Evolutionary conservation across 2,113 vertebrate species (phyloP), one percentile per base, ranked within the genome.

Genomic region (Zosterops lateralis): DNA sequence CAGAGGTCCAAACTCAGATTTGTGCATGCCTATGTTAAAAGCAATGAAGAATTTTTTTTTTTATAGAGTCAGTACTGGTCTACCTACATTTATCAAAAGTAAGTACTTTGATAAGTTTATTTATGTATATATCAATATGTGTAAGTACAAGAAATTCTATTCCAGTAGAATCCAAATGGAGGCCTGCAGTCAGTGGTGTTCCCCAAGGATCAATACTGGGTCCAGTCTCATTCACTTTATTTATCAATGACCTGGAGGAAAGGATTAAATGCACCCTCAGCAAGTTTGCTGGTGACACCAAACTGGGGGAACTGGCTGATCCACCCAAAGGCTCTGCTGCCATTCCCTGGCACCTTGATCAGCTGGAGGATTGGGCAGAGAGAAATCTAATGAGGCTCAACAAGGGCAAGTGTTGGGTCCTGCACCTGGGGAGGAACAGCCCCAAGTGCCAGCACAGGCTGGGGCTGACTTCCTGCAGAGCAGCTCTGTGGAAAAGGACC

Each of bases 81-180:
- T 67, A 56, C 17, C 15, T 72, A n/a, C 5, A 14, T 77, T 17
- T 61, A 62, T 60, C 7, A 62, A 66, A 91, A 77, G 9, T 75
- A 78, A 70, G 9, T 76, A 15, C 22, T 86, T 83, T 38, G 14
- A 2, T 62, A 84, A 34, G 9, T 64, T 91, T 47, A 17, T 74
- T 86, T 92, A 71, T 17, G 48, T 51, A n/a, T n/a, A 48, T 82
- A 29, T 61, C 66, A 93, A 71, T 83, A 71, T 13, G 9, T n/a
- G 0, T 64, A 82, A n/a, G 9, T 80, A 24, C 8, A 36, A 60
- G 12, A 75, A 78, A 56, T 56, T 56, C 20, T 61, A 34, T 3
- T 68, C 40, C 9, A 47, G 32, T 38, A 54, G n/a, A 82, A 54
- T 47, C 54, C 14, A 1, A 17, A 17, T 38, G 28, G 28, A 40